These are phyloP conservation scores for Pissodes strobi DNA, from an alignment of 1,140 invertebrate genomes.

Conservation along the genomic window DNA sequence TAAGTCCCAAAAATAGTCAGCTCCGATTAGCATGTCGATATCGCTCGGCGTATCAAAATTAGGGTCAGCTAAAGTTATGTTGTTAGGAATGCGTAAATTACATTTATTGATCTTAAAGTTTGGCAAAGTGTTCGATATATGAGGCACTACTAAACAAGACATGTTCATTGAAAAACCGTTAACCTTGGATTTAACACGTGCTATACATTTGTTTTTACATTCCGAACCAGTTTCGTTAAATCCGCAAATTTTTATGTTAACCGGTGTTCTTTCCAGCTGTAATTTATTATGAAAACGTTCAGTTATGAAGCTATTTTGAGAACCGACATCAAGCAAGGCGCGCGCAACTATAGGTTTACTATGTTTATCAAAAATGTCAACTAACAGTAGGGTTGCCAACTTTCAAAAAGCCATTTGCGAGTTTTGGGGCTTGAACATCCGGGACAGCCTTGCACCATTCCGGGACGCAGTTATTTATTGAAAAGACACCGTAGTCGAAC, in stretches of 20 bases:
- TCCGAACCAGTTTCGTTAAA: not conserved
- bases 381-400: not conserved
- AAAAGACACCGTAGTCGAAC: no score
- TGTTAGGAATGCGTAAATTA: constrained; percentile 3
- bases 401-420: no score
- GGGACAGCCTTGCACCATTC: no score
- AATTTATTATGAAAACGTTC: not conserved
- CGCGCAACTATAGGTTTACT: not conserved
- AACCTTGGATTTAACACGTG: not conserved
- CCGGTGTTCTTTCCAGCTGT: not conserved
- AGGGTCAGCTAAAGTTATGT: constrained; percentile 43
- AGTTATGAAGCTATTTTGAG: not conserved
- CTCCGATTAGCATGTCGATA: constrained; percentile 47
- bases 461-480: no score
- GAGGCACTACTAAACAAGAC: constrained; percentile 14
- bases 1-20: constrained; percentile 44
- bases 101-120: not conserved
- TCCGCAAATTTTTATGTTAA: not conserved
- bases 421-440: no score
- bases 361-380: constrained; percentile 1
- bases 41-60: constrained; percentile 38
- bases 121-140: constrained; percentile 12
- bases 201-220: not conserved
- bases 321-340: not conserved
- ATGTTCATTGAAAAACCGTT: not conserved